Conservation (phyloP, 2,888 invertebrate genomes). For the Smittia aterrima region DNA sequence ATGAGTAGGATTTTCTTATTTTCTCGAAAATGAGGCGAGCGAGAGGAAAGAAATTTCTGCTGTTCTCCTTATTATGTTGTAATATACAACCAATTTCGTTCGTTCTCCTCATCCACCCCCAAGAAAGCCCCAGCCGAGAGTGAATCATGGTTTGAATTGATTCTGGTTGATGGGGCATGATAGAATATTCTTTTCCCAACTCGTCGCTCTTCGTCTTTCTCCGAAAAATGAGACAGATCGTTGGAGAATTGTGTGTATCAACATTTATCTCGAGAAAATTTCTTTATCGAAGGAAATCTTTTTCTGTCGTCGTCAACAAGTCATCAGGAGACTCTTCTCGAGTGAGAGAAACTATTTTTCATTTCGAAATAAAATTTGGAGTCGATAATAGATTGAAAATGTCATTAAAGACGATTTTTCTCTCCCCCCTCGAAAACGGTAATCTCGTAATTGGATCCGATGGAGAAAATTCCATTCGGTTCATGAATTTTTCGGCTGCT, state of each 20-base stretch:
- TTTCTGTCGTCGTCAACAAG: constrained; percentile 27
- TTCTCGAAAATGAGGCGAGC: background rate
- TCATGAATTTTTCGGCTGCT: background rate
- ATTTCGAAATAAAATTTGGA: background rate
- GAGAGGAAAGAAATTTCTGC: constrained; percentile 17
- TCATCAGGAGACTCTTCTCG: constrained; percentile 2
- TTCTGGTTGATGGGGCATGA: constrained; percentile 41
- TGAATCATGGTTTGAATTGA: constrained; percentile 41
- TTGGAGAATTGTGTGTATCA: background rate
- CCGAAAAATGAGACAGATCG: constrained; percentile 15
- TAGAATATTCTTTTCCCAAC: constrained; percentile 10
- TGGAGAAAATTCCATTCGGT: background rate
- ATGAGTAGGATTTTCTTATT: constrained; percentile 41
- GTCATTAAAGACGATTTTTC: constrained; percentile 24
- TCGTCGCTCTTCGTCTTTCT: background rate
- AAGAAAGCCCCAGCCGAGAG: background rate
- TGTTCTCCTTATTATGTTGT: constrained; percentile 1
- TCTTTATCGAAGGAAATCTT: background rate
- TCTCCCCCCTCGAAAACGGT: constrained; percentile 3
- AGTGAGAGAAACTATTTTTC: constrained; percentile 2
- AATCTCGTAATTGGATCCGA: constrained; percentile 38
- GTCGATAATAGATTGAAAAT: constrained; percentile 31
- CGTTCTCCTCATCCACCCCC: background rate
- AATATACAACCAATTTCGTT: constrained; percentile 39
- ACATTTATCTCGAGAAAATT: background rate